Evolutionary conservation across 2,113 vertebrate species (phyloP), one percentile per base, ranked within the genome.

Genomic region (Entosphenus tridentatus): DNA sequence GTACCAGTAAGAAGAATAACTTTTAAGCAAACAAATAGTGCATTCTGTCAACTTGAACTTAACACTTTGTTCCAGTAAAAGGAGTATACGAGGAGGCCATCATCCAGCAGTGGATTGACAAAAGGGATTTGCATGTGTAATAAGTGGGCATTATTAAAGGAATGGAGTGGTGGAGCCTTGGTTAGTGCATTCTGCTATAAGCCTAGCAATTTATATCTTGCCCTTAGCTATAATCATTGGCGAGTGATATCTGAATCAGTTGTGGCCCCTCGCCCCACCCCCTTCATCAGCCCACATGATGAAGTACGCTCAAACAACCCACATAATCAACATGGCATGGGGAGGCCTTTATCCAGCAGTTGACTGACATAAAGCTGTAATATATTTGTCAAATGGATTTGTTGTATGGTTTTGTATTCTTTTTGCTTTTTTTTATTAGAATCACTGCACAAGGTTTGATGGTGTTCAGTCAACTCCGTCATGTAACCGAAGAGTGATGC

Each of bases 391-490:
- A 56, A 1, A 55, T 4, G 1, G 17, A 55, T 68, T 71, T 74
- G 57, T 56, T 14, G 12, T 11, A 2, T 56, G 1, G 9, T 18
- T 58, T 0, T 13, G 54, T 55, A 69, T 65, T 7, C 16, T 68
- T 57, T 3, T 57, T 12, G 57, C 57, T 73, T 70, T 69, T 18
- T 68, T 70, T 72, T 70, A 16, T 69, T 67, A 71, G 58, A 4
- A 65, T 69, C 67, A 3, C 21, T 9, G 8, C 9, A 16, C n/a
- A n/a, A 65, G 2, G 62, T 65, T 16, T 8, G 21, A 65, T 65
- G n/a, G 62, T 11, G 21, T 65, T 18, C n/a, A 65, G 10, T 9
- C 10, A 65, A 16, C 62, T 16, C n/a, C 10, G 62, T 65, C n/a
- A 16, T 65, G 21, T 65, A 62, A 62, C 58, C 8, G 13, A 62